Percentiles rank a stretch among this genome's conserved stretches.
Evolutionary conservation across 2,888 invertebrate species (phyloP).

Genomic region (Hemistola chrysoprasaria): DNA sequence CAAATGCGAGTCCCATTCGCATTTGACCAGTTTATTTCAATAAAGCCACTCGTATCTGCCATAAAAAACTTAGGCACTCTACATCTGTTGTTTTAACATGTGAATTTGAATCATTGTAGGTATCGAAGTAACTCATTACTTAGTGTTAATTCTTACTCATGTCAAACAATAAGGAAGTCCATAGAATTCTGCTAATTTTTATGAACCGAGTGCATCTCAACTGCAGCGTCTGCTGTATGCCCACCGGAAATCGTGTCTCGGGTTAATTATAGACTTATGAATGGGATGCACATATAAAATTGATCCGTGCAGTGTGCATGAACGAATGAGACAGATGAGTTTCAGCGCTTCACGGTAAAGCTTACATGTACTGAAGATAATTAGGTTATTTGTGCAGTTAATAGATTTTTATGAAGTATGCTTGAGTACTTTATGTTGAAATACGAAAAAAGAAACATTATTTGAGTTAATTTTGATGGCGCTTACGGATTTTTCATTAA

Average conservation of each 20-base stretch:
- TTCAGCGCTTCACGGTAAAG: constrained; percentile 38
- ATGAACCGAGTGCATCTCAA: constrained; percentile 51
- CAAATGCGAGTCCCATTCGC: too few species aligned
- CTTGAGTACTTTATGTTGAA: constrained; percentile 31
- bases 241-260: constrained; percentile 70
- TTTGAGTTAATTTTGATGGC: too few species aligned
- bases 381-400: constrained; percentile 42
- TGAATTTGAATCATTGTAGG: too few species aligned
- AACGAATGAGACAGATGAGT: constrained; percentile 40
- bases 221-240: constrained; percentile 47
- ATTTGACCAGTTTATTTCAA: too few species aligned
- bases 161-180: constrained; percentile 16
- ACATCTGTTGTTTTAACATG: too few species aligned
- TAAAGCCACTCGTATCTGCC: too few species aligned
- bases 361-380: constrained; percentile 41
- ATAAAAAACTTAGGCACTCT: too few species aligned
- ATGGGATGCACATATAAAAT: constrained; percentile 52
- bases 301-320: constrained; percentile 30
- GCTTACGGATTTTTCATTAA: too few species aligned
- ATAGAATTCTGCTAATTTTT: constrained; percentile 43
- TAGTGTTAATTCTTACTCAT: constrained; percentile 16
- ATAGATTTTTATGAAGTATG: constrained; percentile 19
- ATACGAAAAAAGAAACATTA: constrained; percentile 1
- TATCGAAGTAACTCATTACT: constrained; percentile 1
- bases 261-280: constrained; percentile 69